A percentile compares a stretch with the other conserved stretches of the same genome.
Conservation (phyloP, 2,888 invertebrate species). For the Tridacna gigas region DNA sequence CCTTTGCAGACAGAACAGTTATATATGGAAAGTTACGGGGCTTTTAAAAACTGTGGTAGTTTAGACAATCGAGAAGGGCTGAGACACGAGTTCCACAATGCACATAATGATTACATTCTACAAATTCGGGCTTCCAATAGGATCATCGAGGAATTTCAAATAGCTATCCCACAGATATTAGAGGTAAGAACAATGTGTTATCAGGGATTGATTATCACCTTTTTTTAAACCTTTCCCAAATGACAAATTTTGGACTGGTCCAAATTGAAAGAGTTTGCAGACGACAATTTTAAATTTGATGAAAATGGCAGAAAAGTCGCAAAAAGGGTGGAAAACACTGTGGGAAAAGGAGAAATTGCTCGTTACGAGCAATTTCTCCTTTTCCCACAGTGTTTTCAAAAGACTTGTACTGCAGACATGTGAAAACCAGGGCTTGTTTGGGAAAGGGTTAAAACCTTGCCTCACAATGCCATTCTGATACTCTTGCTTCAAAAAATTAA, state of each 20-base stretch:
- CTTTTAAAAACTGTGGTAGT: constrained; percentile 88
- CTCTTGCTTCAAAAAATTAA: too few relatives aligned
- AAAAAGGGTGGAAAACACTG: too few relatives aligned
- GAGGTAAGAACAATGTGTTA: constrained; percentile 87
- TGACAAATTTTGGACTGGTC: too few relatives aligned
- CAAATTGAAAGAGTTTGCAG: too few relatives aligned
- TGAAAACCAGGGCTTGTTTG: neutral
- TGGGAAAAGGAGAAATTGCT: neutral
- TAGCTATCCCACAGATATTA: constrained; percentile 92
- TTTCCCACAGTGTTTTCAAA: neutral
- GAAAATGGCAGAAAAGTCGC: too few relatives aligned
- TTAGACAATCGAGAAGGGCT: constrained; percentile 85
- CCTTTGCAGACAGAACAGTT: constrained; percentile 92
- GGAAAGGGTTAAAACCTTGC: too few relatives aligned
- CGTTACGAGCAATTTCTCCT: neutral
- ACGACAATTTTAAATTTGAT: too few relatives aligned
- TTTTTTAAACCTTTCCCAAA: too few relatives aligned
- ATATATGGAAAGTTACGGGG: constrained; percentile 93
- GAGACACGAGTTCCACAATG: constrained; percentile 90
- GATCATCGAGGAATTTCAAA: constrained; percentile 95
- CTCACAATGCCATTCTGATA: too few relatives aligned
- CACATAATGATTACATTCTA: constrained; percentile 97
- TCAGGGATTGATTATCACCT: too few relatives aligned
- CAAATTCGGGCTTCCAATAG: constrained; percentile 96
- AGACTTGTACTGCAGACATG: neutral